Base-by-base conservation (phyloP, 2,113 vertebrate genomes). In the Leptodactylus fuscus region DNA sequence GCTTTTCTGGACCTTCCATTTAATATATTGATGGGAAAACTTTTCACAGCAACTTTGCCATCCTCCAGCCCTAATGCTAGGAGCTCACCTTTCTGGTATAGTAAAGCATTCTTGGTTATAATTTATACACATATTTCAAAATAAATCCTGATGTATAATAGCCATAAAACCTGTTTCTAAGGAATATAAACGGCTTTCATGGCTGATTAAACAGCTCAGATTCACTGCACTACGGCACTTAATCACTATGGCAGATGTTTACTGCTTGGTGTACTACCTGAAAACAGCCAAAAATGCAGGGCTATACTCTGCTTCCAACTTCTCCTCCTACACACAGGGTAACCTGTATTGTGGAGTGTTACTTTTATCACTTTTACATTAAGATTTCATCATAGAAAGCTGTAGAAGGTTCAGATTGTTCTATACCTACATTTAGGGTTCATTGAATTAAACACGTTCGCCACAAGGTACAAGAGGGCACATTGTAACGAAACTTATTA, bases 171-270 rank as follows among this genome's bases (percentile, higher is more conserved):
- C 76, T 80, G 83, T 85, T 80, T 80, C 83, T 85, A 80, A 85
- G 83, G 83, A 85, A 85, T 85, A 85, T 85, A 80, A 85, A 85
- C 65, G 83, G 83, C 83, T 80, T 80, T 85, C 83, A 85, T 58
- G 76, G 75, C 76, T 85, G 76, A 85, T 85, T 85, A 85, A 85
- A 80, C 83, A 80, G 70, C 83, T 85, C 76, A 71, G 76, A 80
- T 80, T 80, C 76, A 58, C 36, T 60, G 62, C n/a, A 58, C 62
- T 58, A 46, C 48, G 46, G 75, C 83, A 85, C 34, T 80, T 80
- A 70, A 85, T 85, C 76, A 85, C 36, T 9, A n/a, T 80, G 83
- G 75, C 83, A 85, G 83, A 85, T 85, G 83, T 85, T 85, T 80
- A 85, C 76, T 58, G 83, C 49, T 62, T 46, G 16, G 62, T 85